phyloP scores from a whole-genome alignment of 2,888 invertebrate genomes.

The Pinctada fucata region DNA sequence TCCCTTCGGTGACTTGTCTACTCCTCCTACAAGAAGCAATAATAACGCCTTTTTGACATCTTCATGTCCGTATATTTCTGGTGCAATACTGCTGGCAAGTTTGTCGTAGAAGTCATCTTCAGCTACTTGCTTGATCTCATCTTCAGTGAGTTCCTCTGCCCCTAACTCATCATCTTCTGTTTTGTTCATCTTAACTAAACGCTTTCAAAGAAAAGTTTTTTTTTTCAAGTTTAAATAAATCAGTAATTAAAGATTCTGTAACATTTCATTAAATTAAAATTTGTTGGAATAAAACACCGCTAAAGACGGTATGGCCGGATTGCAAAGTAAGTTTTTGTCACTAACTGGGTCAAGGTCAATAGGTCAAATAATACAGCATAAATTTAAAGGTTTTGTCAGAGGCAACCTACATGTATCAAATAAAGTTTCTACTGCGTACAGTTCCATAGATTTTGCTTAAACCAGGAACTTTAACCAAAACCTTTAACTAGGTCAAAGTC shows the following conservation, averaged over 20 bases:
- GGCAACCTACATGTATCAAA: too few species aligned
- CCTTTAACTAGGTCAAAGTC: too few species aligned
- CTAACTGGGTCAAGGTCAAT: too few species aligned
- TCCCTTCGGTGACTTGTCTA: constrained; percentile 89
- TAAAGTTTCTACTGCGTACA: too few species aligned
- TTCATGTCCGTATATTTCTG: constrained; percentile 98
- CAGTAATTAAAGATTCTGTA: not conserved
- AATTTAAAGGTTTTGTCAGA: too few species aligned
- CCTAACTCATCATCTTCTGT: constrained; percentile 85
- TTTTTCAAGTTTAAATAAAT: not conserved
- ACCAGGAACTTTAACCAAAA: too few species aligned
- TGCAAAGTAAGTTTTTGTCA: too few species aligned
- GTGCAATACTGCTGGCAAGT: constrained; percentile 94
- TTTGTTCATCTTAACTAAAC: constrained; percentile 89
- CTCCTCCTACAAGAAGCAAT: constrained; percentile 88
- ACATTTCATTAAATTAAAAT: not conserved
- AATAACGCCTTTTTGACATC: constrained; percentile 98
- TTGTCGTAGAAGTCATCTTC: constrained; percentile 95
- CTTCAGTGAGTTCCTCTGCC: constrained; percentile 85
- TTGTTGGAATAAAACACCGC: too few species aligned
- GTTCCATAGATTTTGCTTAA: too few species aligned
- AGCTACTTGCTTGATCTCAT: constrained; percentile 87
- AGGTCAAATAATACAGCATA: too few species aligned
- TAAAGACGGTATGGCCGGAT: too few species aligned
- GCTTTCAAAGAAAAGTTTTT: constrained; percentile 78